These are phyloP conservation scores for Phycodurus eques DNA, from an alignment of 2,113 vertebrate species.

Conservation along the genomic window DNA sequence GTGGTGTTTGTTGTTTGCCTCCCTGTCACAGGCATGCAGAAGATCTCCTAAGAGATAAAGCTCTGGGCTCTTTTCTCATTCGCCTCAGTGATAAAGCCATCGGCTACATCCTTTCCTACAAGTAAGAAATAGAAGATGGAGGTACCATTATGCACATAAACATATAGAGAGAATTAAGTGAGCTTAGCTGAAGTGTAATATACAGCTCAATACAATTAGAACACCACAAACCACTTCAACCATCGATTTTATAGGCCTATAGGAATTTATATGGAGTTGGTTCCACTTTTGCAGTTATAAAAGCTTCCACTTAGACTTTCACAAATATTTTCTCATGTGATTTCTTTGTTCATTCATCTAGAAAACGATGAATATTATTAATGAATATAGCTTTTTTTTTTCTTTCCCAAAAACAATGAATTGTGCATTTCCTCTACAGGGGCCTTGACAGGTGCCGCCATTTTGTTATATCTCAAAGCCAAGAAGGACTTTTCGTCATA, in stretches of 20 bases:
- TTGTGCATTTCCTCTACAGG: slow-evolving; percentile 52
- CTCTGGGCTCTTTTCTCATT: slow-evolving; percentile 80
- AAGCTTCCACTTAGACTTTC: neutral
- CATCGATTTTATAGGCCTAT: neutral
- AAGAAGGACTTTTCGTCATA: slow-evolving; percentile 69
- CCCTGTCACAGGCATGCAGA: slow-evolving; percentile 75
- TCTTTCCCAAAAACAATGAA: neutral
- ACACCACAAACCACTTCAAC: neutral
- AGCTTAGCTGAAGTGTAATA: neutral
- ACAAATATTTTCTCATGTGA: neutral
- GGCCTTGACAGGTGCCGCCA: slow-evolving; percentile 81
- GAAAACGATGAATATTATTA: neutral
- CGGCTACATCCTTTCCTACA: slow-evolving; percentile 85
- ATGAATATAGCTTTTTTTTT: neutral
- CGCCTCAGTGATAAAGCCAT: slow-evolving; percentile 80
- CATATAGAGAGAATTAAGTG: neutral
- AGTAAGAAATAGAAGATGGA: slow-evolving; percentile 59
- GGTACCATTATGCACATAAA: neutral
- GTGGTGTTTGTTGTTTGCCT: neutral
- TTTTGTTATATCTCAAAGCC: slow-evolving; percentile 79
- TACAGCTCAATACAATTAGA: neutral
- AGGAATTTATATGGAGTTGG: too few relatives aligned
- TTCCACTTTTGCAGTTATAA: too few relatives aligned
- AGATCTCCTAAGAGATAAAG: slow-evolving; percentile 74
- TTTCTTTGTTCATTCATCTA: too few relatives aligned